Base-by-base conservation (phyloP, 2,888 invertebrate species). In the Malthinus seriepunctatus region DNA sequence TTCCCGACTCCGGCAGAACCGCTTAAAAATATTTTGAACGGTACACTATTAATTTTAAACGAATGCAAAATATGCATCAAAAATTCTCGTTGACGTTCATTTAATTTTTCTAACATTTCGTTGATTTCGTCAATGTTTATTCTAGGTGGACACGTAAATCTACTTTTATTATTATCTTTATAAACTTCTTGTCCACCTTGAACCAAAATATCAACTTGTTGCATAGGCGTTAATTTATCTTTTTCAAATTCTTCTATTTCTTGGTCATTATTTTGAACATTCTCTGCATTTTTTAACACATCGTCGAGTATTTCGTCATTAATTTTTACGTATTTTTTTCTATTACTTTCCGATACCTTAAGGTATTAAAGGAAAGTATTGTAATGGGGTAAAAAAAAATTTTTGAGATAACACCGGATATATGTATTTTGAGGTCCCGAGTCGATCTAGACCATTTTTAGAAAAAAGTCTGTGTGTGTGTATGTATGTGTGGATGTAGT, bases 21-120 rank as follows among this genome's bases (percentile, higher is more conserved):
- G 8, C 32, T 32, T 32, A 32, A 32, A 32, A 32, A 32, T 32
- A 32, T 32, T 32, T 32, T 32, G 32, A 32, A 32, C 6, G 44
- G 45, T 12, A 35, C n/a, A 9, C 15, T 42, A n/a, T 45, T 34
- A 11, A 3, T 23, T 35, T 52, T 46, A 14, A 31, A 15, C 14
- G 9, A 37, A 38, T 37, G 7, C 32, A 32, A 23, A 14, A n/a
- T n/a, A 14, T 49, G 48, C 49, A 48, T 52, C 62, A 42, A 23
- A 32, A 46, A 34, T 59, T 60, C 52, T 61, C 61, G 1, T 58
- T 50, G 42, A 12, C 7, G 7, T 3, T 7, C 7, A 14, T 42
- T 42, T 7, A 42, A 14, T 14, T 3, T 12, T 12, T 42, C 7
- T n/a, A n/a, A n/a, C 15, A 42, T 12, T 42, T 8, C 8, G 4